Evolutionary conservation across 2,113 vertebrate genomes (phyloP), one percentile per base, ranked within the genome.

Genomic region (Lontra canadensis): DNA sequence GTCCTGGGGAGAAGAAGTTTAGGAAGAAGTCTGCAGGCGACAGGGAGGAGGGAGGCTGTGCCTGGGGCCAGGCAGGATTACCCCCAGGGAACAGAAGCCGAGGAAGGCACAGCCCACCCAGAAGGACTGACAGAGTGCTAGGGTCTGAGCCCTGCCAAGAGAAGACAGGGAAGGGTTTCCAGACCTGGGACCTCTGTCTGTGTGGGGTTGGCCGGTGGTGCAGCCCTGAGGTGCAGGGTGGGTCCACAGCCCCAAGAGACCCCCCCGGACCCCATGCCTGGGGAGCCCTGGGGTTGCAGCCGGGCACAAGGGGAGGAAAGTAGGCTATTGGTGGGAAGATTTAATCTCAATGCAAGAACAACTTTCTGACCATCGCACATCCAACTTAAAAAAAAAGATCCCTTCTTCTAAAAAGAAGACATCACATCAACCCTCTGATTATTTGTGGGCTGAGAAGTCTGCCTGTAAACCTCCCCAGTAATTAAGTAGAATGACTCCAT

Each of bases 401-500:
- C 18, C 17, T 55, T 55, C 52, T 55, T 55, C 92, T 74, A 81
- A 97, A 92, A 90, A 69, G 8, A 93, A 87, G 95, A 88, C 89
- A 92, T 57, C 76, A 69, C 78, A 79, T 94, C 93, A 81, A 39
- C 55, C 15, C 52, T 8, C 55, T 59, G 80, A 71, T 63, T 96
- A 86, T 97, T 95, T 96, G 90, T 59, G 44, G 95, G 90, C 83
- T 96, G 87, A 88, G 82, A 94, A 96, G 83, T 81, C 87, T 91
- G 97, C 81, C 95, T 88, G 67, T 96, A 92, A 67, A 85, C 25
- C 49, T 97, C 95, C 85, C 95, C 87, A 20, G 97, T 84, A 98
- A 79, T 82, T 97, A 23, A 94, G 65, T 97, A n/a, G 94, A 96
- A 97, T 93, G 98, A 94, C 86, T 97, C 97, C 87, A 89, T 98